Percentiles rank a stretch among this genome's conserved stretches.
These are phyloP conservation scores for Cnemophilus loriae DNA, from an alignment of 2,113 vertebrate genomes.

Conservation along the genomic window DNA sequence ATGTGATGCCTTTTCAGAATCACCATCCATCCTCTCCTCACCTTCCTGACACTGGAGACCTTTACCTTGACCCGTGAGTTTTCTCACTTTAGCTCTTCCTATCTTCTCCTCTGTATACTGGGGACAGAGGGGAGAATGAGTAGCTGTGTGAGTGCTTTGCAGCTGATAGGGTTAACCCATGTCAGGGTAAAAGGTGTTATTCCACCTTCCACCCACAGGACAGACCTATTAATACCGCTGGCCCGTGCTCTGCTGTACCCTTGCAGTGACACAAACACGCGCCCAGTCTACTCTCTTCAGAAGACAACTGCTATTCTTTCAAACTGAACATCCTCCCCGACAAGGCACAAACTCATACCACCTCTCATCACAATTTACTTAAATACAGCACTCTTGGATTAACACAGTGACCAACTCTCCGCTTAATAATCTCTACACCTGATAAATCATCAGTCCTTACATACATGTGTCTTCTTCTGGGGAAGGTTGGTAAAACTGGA, in stretches of 20 bases:
- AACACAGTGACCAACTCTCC: neutral
- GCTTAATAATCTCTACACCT: neutral
- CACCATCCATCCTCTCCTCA: neutral
- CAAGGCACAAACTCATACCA: neutral
- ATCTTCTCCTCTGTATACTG: too few relatives aligned
- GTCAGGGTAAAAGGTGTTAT: neutral
- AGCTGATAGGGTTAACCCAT: neutral
- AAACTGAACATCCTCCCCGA: neutral
- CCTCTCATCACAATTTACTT: neutral
- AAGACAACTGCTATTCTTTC: neutral
- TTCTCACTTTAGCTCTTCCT: neutral
- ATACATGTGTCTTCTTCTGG: neutral
- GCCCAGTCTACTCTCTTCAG: neutral
- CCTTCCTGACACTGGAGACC: neutral
- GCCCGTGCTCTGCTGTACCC: neutral
- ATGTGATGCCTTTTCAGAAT: neutral
- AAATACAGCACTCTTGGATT: neutral
- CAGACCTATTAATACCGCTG: neutral
- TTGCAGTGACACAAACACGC: neutral
- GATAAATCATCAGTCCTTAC: neutral
- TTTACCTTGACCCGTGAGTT: neutral
- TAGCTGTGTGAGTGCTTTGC: neutral
- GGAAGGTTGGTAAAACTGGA: neutral
- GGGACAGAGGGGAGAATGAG: neutral
- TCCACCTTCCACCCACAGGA: neutral